These are phyloP conservation scores for Apodemia zela DNA, from an alignment of 2,888 invertebrate species.

Conservation along the genomic window DNA sequence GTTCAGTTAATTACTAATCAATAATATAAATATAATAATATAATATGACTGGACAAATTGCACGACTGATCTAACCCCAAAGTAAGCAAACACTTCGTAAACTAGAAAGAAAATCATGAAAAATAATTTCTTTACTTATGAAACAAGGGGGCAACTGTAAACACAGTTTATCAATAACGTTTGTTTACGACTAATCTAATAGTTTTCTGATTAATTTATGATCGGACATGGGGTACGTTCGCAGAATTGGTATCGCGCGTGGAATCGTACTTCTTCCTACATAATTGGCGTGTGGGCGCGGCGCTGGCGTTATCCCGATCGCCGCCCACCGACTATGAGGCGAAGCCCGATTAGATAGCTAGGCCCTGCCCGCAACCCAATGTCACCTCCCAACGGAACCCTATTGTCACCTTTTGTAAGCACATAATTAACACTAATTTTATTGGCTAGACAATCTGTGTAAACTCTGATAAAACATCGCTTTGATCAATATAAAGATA, in stretches of 20 bases:
- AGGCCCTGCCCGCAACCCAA: conserved; percentile 54
- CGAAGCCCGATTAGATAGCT: conserved; percentile 72
- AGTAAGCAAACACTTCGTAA: too few relatives aligned
- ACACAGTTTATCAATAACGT: conserved; percentile 41
- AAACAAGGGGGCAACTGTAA: not conserved
- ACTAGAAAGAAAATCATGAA: too few relatives aligned
- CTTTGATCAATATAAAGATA: not conserved
- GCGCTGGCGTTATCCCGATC: conserved; percentile 69
- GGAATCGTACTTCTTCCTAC: conserved; percentile 77
- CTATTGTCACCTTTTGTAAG: conserved; percentile 5
- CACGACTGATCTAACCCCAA: too few relatives aligned
- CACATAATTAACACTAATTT: conserved; percentile 10
- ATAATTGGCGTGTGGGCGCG: conserved; percentile 78
- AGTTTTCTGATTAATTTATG: conserved; percentile 57
- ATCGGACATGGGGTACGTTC: conserved; percentile 29
- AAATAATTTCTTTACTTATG: too few relatives aligned
- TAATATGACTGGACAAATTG: too few relatives aligned
- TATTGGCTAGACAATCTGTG: not conserved
- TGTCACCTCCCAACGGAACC: conserved; percentile 22
- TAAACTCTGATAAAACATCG: not conserved
- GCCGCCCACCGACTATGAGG: conserved; percentile 72
- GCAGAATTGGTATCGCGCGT: conserved; percentile 64
- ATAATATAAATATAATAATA: too few relatives aligned
- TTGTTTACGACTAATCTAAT: conserved; percentile 58
- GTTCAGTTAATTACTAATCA: too few relatives aligned